phyloP scores from a whole-genome alignment of 2,113 vertebrate species.

The Xyrauchen texanus region DNA sequence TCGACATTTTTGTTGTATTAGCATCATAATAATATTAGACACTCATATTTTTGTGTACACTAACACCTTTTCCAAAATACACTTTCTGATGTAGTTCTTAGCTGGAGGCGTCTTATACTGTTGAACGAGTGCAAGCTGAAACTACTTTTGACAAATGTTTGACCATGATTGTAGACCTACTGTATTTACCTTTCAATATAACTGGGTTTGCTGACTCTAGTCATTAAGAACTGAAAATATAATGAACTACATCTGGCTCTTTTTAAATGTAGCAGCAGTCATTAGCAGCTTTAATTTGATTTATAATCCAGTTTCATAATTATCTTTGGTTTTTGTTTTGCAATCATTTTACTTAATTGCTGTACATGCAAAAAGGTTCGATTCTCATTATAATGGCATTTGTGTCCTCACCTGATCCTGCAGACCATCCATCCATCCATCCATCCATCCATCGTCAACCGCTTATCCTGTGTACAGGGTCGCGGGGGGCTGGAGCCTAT shows the following conservation, averaged over 20 bases:
- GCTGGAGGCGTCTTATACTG: neutral
- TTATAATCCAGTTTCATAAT: too few relatives aligned
- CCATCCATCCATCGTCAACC: too few relatives aligned
- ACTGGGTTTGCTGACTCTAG: neutral
- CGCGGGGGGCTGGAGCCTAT: too few relatives aligned
- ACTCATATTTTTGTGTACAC: neutral
- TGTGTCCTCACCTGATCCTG: too few relatives aligned
- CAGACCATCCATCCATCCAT: too few relatives aligned
- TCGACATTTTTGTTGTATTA: neutral
- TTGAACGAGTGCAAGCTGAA: neutral
- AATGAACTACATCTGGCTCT: neutral
- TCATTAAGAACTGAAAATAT: neutral
- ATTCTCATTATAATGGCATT: too few relatives aligned
- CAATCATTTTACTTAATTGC: too few relatives aligned
- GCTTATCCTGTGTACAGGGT: too few relatives aligned
- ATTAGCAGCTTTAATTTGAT: too few relatives aligned
- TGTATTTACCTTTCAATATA: neutral
- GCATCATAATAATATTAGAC: neutral
- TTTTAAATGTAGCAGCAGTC: neutral
- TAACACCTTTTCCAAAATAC: neutral
- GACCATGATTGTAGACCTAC: conserved; percentile 4
- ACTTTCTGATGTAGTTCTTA: neutral
- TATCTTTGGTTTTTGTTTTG: too few relatives aligned
- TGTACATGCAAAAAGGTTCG: too few relatives aligned
- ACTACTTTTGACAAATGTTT: conserved; percentile 10